phyloP scores from a whole-genome alignment of 2,888 invertebrate genomes.

The Eutolmus rufibarbis region DNA sequence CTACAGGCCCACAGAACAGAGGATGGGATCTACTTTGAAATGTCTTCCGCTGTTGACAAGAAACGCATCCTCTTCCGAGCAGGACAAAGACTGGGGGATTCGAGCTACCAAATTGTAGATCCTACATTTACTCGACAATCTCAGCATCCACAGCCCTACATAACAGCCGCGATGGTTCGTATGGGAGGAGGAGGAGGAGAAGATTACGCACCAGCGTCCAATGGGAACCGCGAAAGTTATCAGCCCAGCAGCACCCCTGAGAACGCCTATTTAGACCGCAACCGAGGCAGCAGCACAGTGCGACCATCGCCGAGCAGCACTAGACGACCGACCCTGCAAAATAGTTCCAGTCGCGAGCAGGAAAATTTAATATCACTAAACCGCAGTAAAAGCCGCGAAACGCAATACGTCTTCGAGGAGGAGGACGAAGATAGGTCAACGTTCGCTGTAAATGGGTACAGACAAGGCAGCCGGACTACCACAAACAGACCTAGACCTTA shows the following conservation, averaged over 20 bases:
- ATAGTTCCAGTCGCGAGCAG: not conserved
- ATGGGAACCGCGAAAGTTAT: not conserved
- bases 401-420: not conserved
- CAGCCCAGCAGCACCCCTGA: not conserved
- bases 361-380: not conserved
- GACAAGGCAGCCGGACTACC: not conserved
- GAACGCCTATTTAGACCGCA: not conserved
- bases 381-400: not conserved
- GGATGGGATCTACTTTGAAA: constrained; percentile 42
- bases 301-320: not conserved
- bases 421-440: not conserved
- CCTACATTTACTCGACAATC: not conserved
- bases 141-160: not conserved
- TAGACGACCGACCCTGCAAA: not conserved
- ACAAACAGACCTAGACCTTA: not conserved
- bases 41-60: constrained; percentile 43
- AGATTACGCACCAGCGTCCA: not conserved
- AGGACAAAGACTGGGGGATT: not conserved
- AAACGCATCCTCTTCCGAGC: constrained; percentile 41
- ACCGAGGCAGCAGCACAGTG: not conserved
- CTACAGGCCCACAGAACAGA: constrained; percentile 15
- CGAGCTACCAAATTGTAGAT: constrained; percentile 40
- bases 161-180: not conserved
- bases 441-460: not conserved
- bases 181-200: not conserved